Evolutionary conservation across 1,140 invertebrate species (phyloP).

Genomic region (Drosophila ficusphila): DNA sequence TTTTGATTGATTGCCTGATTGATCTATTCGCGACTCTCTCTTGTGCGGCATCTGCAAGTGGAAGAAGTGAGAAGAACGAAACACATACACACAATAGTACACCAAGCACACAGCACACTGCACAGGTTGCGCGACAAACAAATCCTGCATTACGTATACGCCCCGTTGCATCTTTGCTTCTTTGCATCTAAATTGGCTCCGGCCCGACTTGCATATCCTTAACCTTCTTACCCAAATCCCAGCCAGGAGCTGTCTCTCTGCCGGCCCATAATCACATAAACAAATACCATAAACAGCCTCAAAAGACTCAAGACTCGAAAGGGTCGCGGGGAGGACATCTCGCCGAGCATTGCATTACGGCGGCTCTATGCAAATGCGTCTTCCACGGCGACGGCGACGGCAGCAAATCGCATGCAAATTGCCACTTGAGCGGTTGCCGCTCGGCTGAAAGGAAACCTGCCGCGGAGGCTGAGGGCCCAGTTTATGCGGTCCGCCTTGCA

Average conservation of each 20-base stretch:
- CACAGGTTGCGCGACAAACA: slow-evolving; percentile 16
- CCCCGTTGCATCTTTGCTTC: slow-evolving; percentile 30
- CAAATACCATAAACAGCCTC: slow-evolving; percentile 55
- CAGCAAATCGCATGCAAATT: slow-evolving; percentile 82
- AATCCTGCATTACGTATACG: slow-evolving; percentile 61
- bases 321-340: slow-evolving; percentile 12
- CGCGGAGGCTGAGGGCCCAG: not conserved
- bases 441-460: slow-evolving; percentile 29
- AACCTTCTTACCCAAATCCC: slow-evolving; percentile 81
- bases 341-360: slow-evolving; percentile 63
- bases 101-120: too few relatives aligned
- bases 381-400: slow-evolving; percentile 49
- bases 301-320: slow-evolving; percentile 5
- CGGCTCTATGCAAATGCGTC: slow-evolving; percentile 72
- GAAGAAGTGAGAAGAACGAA: slow-evolving; percentile 63
- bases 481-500: slow-evolving; percentile 6
- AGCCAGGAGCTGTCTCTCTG: slow-evolving; percentile 37
- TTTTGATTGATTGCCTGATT: slow-evolving; percentile 52
- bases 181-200: slow-evolving; percentile 73
- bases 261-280: slow-evolving; percentile 61
- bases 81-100: slow-evolving; percentile 56
- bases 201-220: slow-evolving; percentile 69
- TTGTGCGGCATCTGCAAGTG: slow-evolving; percentile 72
- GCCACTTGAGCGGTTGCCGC: slow-evolving; percentile 65
- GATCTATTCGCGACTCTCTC: slow-evolving; percentile 44